Evolutionary conservation across 2,888 invertebrate species (phyloP), one percentile per base, ranked within the genome.

Genomic region (Nipponacmea schrenckii): DNA sequence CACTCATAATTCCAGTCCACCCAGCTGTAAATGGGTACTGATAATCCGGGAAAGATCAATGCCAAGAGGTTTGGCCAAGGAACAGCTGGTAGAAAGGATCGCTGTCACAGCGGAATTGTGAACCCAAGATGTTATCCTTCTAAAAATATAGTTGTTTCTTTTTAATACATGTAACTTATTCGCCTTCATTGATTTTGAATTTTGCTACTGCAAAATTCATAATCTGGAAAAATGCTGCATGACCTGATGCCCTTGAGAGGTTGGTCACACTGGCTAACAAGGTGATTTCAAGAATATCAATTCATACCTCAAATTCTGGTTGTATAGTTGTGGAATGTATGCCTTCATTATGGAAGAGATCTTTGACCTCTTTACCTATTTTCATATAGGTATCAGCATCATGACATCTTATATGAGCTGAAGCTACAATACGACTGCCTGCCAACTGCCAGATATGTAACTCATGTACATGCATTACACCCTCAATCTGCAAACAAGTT

Each of bases 271-370:
- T 50, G 14, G 14, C 14, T 65, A 15, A 20, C 3, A 10, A 20
- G 7, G 17, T n/a, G 14, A 24, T 20, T 39, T 39, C 3, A 71
- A 64, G 56, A 45, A 71, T 67, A 66, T 62, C 68, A 67, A 71
- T 24, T 24, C 50, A 10, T 67, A 15, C 39, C 39, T 96, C 94
- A 89, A 98, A 98, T 90, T 98, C 98, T 0, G 98, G 98, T 88
- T 98, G 98, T 87, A 98, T 98, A 45, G 98, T 98, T 27, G 98
- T 98, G 62, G 98, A 98, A 90, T 98, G 98, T 81, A 98, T 98
- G 67, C 98, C 98, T 89, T 97, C 97, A 87, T 97, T 95, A 90
- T 98, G 98, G 90, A 98, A 98, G 91, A 98, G 96, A 87, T 96
- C 95, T 89, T 98, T 98, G 12, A 98, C 95, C 88, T 96, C 94